A percentile compares a stretch with the other conserved stretches of the same genome.
phyloP scores from a whole-genome alignment of 2,888 invertebrate genomes.

The Parnassius glacialis region DNA sequence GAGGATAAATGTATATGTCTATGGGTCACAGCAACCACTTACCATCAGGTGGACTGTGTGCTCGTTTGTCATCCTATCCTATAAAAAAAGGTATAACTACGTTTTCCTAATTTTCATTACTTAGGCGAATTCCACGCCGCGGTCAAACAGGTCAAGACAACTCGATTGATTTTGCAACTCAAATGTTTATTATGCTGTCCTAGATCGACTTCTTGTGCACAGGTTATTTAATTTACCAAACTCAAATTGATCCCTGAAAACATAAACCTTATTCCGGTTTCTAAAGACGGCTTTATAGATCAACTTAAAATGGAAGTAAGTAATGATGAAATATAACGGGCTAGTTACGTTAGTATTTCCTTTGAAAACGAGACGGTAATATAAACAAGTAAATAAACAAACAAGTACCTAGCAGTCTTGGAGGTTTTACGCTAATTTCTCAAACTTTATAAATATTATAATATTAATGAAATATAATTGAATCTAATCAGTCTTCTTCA shows the following conservation, averaged over 20 bases:
- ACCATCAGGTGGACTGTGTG: too few species aligned
- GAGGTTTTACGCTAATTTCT: background rate
- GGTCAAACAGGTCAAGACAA: constrained; percentile 3
- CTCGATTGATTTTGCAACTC: constrained; percentile 30
- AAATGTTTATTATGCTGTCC: constrained; percentile 24
- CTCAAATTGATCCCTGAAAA: constrained; percentile 4
- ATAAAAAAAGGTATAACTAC: too few species aligned
- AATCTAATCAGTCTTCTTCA: too few species aligned
- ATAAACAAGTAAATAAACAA: constrained; percentile 7
- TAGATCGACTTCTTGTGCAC: constrained; percentile 29
- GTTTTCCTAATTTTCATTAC: too few species aligned
- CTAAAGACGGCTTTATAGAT: background rate
- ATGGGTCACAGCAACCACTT: too few species aligned
- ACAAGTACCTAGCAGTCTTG: background rate
- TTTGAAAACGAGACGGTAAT: constrained; percentile 2
- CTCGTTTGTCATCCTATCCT: too few species aligned
- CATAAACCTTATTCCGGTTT: background rate
- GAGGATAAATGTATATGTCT: too few species aligned
- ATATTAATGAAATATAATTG: too few species aligned
- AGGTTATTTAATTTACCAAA: background rate
- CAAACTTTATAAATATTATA: too few species aligned
- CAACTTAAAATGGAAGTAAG: constrained; percentile 4
- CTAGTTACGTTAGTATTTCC: constrained; percentile 15
- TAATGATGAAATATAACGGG: constrained; percentile 13
- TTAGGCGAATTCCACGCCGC: too few species aligned